Evolutionary conservation across 2,888 invertebrate species (phyloP), one percentile per base, ranked within the genome.

Genomic region (Eupeodes luniger): DNA sequence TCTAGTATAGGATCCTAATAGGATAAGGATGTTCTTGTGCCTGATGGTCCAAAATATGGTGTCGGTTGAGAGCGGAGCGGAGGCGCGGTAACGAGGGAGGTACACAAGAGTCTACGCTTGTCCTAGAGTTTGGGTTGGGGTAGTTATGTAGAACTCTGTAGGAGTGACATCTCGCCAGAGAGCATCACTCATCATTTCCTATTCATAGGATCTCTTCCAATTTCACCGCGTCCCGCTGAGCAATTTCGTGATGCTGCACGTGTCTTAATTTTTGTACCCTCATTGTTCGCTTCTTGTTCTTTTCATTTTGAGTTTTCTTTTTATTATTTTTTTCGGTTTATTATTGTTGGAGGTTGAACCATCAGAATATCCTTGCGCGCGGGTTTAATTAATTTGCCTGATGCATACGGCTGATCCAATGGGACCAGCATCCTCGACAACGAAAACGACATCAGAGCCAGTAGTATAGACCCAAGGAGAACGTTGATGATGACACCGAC

Each of bases 1-100:
- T 85, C 81, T 77, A 85, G 79, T 72, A 81, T 62, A 74, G 69
- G 77, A 81, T 74, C 84, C 80, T 87, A 83, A 83, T 83, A 80
- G 76, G 83, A 87, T 87, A 87, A 87, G 83, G 66, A 83, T 66
- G 61, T 59, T 75, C 62, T 69, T 70, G 27, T 49, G 44, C 55
- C 12, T 27, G 27, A 27, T 19, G 19, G 64, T 66, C 47, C 16
- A 70, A 55, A 55, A 44, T 47, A 27, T 53, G 53, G 11, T 53
- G 14, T 5, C 9, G 44, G 57, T 7, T 66, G 66, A 1, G 57
- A 5, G 40, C 14, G 12, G 64, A n/a, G 19, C 1, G 19, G 16
- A 6, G 47, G 16, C 12, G 19, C 5, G 14, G 40, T 36, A 36
- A 55, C 49, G 62, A 27, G 3, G 16, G 40, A 40, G 40, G 40